Conservation (phyloP, 2,113 vertebrate species). For the Rhizomys pruinosus region DNA sequence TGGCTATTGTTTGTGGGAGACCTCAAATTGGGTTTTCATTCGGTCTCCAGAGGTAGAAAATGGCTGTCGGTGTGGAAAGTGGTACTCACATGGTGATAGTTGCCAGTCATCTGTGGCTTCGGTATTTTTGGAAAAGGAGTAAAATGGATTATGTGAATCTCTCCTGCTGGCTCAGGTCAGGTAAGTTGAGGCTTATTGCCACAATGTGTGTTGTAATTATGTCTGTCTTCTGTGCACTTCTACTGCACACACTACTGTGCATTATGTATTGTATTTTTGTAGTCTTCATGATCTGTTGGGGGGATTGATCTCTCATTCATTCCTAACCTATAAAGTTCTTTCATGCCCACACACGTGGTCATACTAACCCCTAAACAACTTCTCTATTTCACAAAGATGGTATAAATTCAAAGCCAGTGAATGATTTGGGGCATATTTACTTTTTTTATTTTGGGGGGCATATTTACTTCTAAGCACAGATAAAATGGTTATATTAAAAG, state of each 20-base stretch:
- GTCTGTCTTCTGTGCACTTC: background rate
- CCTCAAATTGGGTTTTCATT: background rate
- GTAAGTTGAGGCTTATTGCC: constrained; percentile 53
- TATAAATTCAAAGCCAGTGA: constrained; percentile 41
- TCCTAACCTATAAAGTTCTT: constrained; percentile 52
- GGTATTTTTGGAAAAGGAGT: constrained; percentile 30
- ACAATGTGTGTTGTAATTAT: background rate
- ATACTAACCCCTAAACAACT: constrained; percentile 58
- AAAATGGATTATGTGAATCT: background rate
- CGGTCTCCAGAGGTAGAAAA: background rate
- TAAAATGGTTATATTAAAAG: constrained; percentile 49
- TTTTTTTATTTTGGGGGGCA: constrained; percentile 17
- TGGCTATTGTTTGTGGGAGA: background rate
- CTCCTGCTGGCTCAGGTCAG: background rate
- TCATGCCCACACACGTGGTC: constrained; percentile 66
- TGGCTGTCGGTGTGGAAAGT: background rate
- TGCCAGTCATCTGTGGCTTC: background rate
- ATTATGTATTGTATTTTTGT: constrained; percentile 35
- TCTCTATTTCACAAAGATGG: constrained; percentile 54
- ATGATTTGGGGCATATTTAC: constrained; percentile 14
- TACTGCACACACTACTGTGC: background rate
- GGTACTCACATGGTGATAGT: background rate
- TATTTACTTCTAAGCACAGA: constrained; percentile 35
- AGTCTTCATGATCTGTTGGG: constrained; percentile 26
- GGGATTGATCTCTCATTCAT: constrained; percentile 55